Evolutionary conservation across 1,140 invertebrate genomes (phyloP).

Genomic region (Platyscapa corneri): DNA sequence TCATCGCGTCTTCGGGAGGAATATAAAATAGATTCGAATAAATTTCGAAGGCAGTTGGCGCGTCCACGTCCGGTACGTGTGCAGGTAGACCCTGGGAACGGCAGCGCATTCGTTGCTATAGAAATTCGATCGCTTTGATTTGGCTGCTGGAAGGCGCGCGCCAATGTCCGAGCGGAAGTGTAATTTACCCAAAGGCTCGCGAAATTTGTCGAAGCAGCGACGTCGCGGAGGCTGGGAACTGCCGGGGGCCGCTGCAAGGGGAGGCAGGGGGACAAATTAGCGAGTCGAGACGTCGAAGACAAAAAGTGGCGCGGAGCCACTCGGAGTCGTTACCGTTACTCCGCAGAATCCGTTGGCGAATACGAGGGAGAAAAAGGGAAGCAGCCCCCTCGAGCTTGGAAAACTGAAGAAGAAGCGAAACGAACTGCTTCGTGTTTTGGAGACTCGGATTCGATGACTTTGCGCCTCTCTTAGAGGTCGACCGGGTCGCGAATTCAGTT

Average conservation of each 20-base stretch:
- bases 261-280: neutral
- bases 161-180: neutral
- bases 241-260: too few species aligned
- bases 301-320: neutral
- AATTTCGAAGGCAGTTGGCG: too few species aligned
- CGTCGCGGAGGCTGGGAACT: neutral
- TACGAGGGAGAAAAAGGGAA: neutral
- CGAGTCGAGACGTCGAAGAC: neutral
- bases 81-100: too few species aligned
- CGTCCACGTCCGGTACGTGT: too few species aligned
- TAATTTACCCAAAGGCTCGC: neutral
- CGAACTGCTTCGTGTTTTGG: neutral
- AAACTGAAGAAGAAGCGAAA: conserved; percentile 5
- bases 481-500: too few species aligned
- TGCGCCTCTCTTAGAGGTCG: too few species aligned
- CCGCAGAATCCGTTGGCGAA: neutral
- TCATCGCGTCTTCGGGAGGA: too few species aligned
- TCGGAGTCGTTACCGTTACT: neutral
- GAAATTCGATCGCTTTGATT: too few species aligned
- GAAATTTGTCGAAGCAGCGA: conserved; percentile 16
- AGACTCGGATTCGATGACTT: too few species aligned
- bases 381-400: neutral
- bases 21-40: neutral
- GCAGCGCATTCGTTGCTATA: too few species aligned
- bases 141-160: too few species aligned